Percentiles rank a stretch among this genome's conserved stretches.
Conservation (phyloP, 2,797 vertebrate genomes). For the Hybognathus amarus region DNA sequence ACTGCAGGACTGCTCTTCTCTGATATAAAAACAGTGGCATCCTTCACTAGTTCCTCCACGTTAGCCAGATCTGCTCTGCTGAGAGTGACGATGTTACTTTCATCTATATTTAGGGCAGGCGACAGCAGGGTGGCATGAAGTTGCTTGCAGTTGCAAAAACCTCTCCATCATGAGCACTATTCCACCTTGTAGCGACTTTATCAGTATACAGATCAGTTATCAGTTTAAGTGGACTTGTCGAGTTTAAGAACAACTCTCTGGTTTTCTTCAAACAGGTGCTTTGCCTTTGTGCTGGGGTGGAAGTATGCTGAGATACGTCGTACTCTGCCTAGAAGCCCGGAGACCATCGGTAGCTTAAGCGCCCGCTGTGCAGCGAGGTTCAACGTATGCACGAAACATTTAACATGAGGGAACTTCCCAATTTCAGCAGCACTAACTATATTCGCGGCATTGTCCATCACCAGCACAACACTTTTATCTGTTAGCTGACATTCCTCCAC, state of each 20-base stretch:
- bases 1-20: conserved; percentile 10
- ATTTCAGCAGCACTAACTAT: not conserved
- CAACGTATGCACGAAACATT: conserved; percentile 17
- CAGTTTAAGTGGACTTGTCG: conserved; percentile 30
- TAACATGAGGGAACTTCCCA: conserved; percentile 6
- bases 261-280: not conserved
- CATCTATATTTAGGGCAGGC: conserved; percentile 20
- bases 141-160: conserved; percentile 43
- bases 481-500: no score
- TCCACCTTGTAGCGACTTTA: conserved; percentile 24
- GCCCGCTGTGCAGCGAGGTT: conserved; percentile 8
- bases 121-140: conserved; percentile 29
- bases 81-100: conserved; percentile 9
- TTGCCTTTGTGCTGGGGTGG: not conserved
- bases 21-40: conserved; percentile 8
- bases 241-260: not conserved
- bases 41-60: conserved; percentile 13
- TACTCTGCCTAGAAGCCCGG: conserved; percentile 11
- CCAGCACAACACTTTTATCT: no score
- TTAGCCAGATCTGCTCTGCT: not conserved
- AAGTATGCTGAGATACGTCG: not conserved
- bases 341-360: conserved; percentile 1
- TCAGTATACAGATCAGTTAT: no score
- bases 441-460: no score
- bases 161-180: conserved; percentile 24